phyloP scores from a whole-genome alignment of 2,113 vertebrate species.

The Erythrolamprus reginae region DNA sequence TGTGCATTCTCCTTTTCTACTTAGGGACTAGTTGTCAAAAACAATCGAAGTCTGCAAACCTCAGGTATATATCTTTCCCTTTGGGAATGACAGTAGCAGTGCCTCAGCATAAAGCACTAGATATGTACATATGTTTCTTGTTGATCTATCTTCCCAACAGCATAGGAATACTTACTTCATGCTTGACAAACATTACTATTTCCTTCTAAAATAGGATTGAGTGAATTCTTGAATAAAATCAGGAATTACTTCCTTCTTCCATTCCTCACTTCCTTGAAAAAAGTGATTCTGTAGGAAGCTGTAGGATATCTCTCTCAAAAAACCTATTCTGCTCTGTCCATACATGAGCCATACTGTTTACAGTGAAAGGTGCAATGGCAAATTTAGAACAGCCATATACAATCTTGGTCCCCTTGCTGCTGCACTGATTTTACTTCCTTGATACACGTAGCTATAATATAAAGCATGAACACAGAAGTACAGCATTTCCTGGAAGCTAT shows the following conservation, averaged over 20 bases:
- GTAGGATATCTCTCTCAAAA: not conserved
- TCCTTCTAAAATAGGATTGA: not conserved
- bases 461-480: slow-evolving; percentile 36
- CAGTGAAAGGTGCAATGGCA: not conserved
- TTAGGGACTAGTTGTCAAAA: slow-evolving; percentile 18
- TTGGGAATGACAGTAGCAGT: not conserved
- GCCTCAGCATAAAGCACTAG: not conserved
- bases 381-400: slow-evolving; percentile 31
- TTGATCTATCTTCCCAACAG: slow-evolving; percentile 4
- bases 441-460: slow-evolving; percentile 14
- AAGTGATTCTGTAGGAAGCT: not conserved
- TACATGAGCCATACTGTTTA: slow-evolving; percentile 33
- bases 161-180: slow-evolving; percentile 4
- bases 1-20: slow-evolving; percentile 5
- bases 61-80: not conserved
- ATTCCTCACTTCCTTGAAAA: not conserved
- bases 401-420: slow-evolving; percentile 19
- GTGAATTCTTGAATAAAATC: not conserved
- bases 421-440: not conserved
- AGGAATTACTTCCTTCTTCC: not conserved
- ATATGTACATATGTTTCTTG: not conserved
- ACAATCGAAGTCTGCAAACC: not conserved
- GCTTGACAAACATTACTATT: not conserved
- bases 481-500: slow-evolving; percentile 49
- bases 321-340: not conserved